Conservation (phyloP, 1,140 invertebrate genomes). For the Nephila pilipes region DNA sequence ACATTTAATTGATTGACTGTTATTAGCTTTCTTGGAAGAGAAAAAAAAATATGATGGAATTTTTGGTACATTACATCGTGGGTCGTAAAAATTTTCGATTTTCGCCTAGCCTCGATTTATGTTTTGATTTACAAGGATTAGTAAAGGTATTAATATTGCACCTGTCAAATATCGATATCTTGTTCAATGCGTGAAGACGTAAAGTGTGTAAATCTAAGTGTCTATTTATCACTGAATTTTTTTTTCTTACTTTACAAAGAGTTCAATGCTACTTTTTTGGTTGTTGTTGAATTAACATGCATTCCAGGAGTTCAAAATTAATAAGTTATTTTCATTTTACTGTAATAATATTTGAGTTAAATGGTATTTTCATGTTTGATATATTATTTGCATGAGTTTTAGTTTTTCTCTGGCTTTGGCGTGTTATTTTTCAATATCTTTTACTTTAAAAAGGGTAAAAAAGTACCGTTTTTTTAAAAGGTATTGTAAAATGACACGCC, state of each 20-base stretch:
- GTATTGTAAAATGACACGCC: too few species aligned
- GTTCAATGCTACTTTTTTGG: too few species aligned
- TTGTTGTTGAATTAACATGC: too few species aligned
- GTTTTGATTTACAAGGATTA: background rate
- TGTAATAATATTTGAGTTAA: too few species aligned
- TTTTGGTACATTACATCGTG: background rate
- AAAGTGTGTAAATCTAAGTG: background rate
- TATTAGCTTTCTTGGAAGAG: background rate
- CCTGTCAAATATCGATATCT: background rate
- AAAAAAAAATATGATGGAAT: background rate
- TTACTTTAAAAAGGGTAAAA: too few species aligned
- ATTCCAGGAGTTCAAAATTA: too few species aligned
- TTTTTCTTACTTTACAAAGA: background rate
- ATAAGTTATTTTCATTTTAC: too few species aligned
- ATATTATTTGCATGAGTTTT: too few species aligned
- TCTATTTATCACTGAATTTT: background rate
- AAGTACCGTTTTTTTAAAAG: too few species aligned
- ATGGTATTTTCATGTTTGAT: too few species aligned
- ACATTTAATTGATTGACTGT: slow-evolving; percentile 36
- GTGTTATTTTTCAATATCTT: too few species aligned
- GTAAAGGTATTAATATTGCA: background rate
- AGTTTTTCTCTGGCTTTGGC: too few species aligned
- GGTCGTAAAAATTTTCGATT: background rate
- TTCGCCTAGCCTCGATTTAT: background rate
- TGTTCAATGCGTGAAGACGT: background rate